Evolutionary conservation across 2,113 vertebrate species (phyloP), one percentile per base, ranked within the genome.

Genomic region (Odontophorus gujanensis): DNA sequence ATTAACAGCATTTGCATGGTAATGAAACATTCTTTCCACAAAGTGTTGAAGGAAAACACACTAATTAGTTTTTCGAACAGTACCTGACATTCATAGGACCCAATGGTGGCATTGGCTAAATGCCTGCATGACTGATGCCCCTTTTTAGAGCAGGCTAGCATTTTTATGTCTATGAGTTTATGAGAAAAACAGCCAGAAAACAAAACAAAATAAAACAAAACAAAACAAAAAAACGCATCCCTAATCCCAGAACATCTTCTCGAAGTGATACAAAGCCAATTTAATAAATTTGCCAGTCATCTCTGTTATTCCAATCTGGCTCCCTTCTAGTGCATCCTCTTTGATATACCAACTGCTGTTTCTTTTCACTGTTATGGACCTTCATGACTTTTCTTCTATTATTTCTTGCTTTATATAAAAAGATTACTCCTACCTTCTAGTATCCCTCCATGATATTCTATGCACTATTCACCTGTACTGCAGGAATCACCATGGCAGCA

Each of bases 11-110:
- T 97, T 95, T 94, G 82, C 87, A 95, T 96, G 20, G 50, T 94
- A 96, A 96, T 96, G 84, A 95, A 96, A 92, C 43, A 57, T 92
- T 83, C 79, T 96, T 96, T 96, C 93, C 86, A 93, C 51, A 58
- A 96, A 91, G 57, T 92, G 40, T 69, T 79, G 86, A 81, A 94
- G 90, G 93, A 90, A 95, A 95, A 93, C 78, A 88, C 71, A 55
- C 76, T 96, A 94, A 95, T 96, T 93, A 91, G 73, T n/a, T 93
- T 92, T 94, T 88, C 95, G 92, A 94, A 65, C 75, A 89, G 59
- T 91, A 94, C 91, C 91, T 97, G 91, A 95, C 86, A 91, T 92
- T 95, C 81, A 79, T 25, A 79, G 68, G 48, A 47, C 81, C 30
- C 81, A 85, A 20, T 59, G 48, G 55, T 89, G 80, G 47, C 85